Base-by-base conservation (phyloP, 2,797 vertebrate species). In the Microctenopoma lineatum region DNA sequence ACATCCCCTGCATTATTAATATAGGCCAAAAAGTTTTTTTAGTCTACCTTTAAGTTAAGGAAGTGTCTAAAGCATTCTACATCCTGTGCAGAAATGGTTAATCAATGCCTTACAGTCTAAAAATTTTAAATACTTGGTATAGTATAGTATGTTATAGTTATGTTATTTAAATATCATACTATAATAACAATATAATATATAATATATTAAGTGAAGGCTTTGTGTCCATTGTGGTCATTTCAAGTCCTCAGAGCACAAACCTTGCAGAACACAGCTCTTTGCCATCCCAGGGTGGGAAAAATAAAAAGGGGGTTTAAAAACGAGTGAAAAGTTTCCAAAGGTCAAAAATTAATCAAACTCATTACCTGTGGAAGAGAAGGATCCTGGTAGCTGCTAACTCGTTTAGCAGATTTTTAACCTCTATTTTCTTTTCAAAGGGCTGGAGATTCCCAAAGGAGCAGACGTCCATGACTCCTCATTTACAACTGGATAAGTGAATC, bases 281-380 rank as follows among this genome's bases (percentile, higher is more conserved):
- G 78, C 86, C 83, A 87, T 73, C 77, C 41, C 59, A 75, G 67
- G 52, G 66, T 63, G 67, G 54, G 56, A 16, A 79, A 80, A 80
- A 69, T 32, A 29, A 59, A 66, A 73, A 58, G 34, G 47, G 39
- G 58, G 60, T 62, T 90, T 86, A 77, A 89, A 75, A 86, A 80
- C 84, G 76, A 91, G 81, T 75, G 87, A 89, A 92, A 92, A 89
- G 90, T 91, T 89, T 70, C 76, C 84, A 94, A 93, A 93, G 92
- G 92, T 93, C 90, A 93, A 91, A 89, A 90, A 93, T 89, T 87
- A 92, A 93, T 93, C 91, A 93, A 91, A 91, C 86, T 90, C 88
- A 91, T 92, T 93, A 93, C 85, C 89, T 84, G 84, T 80, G 71
- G 81, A 83, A 84, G 80, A 89, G 87, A 78, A 74, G 77, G 72